Conservation (phyloP, 2,888 invertebrate genomes). For the Philereme vetulata region DNA sequence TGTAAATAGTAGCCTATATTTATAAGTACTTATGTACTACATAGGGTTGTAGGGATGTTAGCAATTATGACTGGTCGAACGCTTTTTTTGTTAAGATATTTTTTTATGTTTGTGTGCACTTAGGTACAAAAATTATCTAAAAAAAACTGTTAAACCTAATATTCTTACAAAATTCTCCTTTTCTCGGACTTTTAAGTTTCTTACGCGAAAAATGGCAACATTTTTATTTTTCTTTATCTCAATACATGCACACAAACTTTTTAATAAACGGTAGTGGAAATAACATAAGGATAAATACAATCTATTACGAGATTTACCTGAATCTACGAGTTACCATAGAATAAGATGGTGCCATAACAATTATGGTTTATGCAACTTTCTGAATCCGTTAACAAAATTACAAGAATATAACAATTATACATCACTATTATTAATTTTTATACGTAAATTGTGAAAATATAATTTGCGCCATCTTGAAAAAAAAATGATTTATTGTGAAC, state of each 20-base stretch:
- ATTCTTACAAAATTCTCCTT: neutral
- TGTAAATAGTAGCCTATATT: constrained; percentile 81
- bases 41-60: constrained; percentile 75
- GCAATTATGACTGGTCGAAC: constrained; percentile 78
- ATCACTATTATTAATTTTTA: constrained; percentile 13
- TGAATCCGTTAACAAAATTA: neutral
- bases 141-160: neutral
- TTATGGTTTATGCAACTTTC: constrained; percentile 49
- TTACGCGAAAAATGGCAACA: neutral
- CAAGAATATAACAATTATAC: constrained; percentile 20
- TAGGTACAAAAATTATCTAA: constrained; percentile 12
- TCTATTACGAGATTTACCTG: constrained; percentile 56
- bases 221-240: neutral
- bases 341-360: constrained; percentile 78
- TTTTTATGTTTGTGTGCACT: constrained; percentile 34
- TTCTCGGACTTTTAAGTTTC: neutral
- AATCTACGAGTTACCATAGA: constrained; percentile 76
- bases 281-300: constrained; percentile 42
- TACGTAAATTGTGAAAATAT: constrained; percentile 7
- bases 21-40: constrained; percentile 63
- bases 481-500: constrained; percentile 31
- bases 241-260: constrained; percentile 29
- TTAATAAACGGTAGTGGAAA: constrained; percentile 51
- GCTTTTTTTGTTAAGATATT: constrained; percentile 53
- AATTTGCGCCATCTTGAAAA: constrained; percentile 47